Conservation (phyloP, 2,113 vertebrate species). For the Percopsis transmontana region DNA sequence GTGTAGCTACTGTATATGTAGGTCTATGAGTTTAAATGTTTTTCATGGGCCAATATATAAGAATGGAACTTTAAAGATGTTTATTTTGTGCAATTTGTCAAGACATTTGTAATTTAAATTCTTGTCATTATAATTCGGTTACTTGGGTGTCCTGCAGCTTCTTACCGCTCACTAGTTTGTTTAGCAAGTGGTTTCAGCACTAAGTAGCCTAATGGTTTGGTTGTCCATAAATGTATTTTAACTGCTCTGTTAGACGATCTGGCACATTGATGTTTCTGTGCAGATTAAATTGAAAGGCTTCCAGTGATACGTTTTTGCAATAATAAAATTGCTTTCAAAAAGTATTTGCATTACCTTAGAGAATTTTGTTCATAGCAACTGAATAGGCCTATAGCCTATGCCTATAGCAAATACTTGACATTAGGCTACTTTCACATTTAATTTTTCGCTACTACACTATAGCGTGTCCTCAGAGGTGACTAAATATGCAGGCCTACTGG, state of each 20-base stretch:
- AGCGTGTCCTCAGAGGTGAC: conserved; percentile 19
- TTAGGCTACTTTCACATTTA: neutral
- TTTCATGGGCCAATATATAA: neutral
- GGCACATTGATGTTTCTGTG: conserved; percentile 49
- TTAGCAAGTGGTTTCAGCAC: conserved; percentile 25
- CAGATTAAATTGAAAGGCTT: conserved; percentile 44
- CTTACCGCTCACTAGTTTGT: neutral
- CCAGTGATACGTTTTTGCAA: conserved; percentile 62
- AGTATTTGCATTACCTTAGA: no score
- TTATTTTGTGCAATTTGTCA: conserved; percentile 13
- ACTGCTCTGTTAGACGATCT: conserved; percentile 29
- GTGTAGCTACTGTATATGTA: neutral
- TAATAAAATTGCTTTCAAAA: conserved; percentile 61
- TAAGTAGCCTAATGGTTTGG: conserved; percentile 9
- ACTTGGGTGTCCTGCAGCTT: conserved; percentile 3
- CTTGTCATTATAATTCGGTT: neutral
- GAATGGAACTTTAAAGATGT: conserved; percentile 6
- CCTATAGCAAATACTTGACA: neutral
- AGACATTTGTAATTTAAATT: conserved; percentile 5
- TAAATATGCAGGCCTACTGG: conserved; percentile 20
- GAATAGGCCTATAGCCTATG: neutral
- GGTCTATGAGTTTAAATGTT: neutral
- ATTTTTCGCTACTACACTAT: no score
- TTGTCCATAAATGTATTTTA: conserved; percentile 33
- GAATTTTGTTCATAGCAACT: neutral